phyloP scores from a whole-genome alignment of 1,140 invertebrate genomes.

The Plodia interpunctella region DNA sequence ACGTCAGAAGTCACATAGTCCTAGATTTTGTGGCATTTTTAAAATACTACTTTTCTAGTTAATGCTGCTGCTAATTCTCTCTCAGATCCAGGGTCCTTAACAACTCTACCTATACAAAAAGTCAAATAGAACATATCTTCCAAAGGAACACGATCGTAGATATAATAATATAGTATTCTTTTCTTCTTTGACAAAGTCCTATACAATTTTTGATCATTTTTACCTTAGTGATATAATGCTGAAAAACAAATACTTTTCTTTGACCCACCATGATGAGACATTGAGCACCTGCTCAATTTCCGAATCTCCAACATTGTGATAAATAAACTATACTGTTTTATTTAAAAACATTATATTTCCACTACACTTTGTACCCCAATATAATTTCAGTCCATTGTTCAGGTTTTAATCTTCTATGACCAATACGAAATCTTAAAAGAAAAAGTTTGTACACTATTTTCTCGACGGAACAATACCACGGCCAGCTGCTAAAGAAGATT shows the following conservation, averaged over 20 bases:
- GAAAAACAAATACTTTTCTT: background rate
- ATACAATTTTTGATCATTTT: too few relatives aligned
- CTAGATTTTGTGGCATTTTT: too few relatives aligned
- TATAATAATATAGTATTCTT: too few relatives aligned
- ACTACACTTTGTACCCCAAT: constrained; percentile 62
- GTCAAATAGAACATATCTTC: too few relatives aligned
- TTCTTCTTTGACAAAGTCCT: too few relatives aligned
- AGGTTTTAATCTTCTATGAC: constrained; percentile 40
- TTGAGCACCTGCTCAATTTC: constrained; percentile 59
- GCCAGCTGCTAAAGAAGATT: constrained; percentile 39
- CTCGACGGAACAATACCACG: constrained; percentile 30
- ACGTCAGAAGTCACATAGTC: too few relatives aligned
- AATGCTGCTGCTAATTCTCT: too few relatives aligned
- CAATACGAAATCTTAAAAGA: constrained; percentile 38
- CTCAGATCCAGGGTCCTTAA: too few relatives aligned
- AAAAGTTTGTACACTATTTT: constrained; percentile 32
- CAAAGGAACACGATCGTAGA: too few relatives aligned
- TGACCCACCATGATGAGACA: constrained; percentile 60
- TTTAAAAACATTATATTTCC: constrained; percentile 15
- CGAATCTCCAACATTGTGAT: constrained; percentile 62
- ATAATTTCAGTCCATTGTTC: constrained; percentile 49
- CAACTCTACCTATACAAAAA: too few relatives aligned
- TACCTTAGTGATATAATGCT: too few relatives aligned
- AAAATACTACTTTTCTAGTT: too few relatives aligned
- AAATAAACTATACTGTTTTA: constrained; percentile 21